Conservation (phyloP, 2,113 vertebrate genomes). For the Numida meleagris region DNA sequence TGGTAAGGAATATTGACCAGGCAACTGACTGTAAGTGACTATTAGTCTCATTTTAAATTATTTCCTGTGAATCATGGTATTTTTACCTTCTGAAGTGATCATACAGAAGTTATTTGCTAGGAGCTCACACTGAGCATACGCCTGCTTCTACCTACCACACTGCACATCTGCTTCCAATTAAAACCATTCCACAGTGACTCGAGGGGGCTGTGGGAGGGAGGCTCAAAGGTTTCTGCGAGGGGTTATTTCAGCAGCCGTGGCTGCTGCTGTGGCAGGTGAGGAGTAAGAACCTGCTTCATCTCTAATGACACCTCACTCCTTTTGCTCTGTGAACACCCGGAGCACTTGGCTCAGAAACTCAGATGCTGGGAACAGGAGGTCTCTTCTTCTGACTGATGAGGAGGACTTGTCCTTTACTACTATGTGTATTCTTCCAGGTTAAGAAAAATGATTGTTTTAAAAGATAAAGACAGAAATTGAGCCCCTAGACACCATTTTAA, state of each 20-base stretch:
- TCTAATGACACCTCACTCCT: background rate
- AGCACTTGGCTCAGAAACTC: background rate
- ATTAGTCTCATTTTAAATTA: background rate
- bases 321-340: background rate
- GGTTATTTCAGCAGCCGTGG: constrained; percentile 14
- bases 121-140: background rate
- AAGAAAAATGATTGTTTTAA: background rate
- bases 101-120: constrained; percentile 4
- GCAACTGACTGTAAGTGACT: background rate
- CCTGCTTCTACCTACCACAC: constrained; percentile 35
- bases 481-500: background rate
- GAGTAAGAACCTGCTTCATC: background rate
- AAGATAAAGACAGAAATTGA: background rate
- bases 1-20: background rate
- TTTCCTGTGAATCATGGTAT: background rate
- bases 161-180: constrained; percentile 60
- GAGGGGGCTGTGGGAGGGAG: background rate
- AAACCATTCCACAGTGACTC: constrained; percentile 23
- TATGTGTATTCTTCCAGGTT: background rate
- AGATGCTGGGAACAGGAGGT: background rate
- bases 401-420: background rate
- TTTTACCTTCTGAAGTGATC: background rate
- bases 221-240: constrained; percentile 7
- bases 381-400: background rate
- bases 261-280: background rate